phyloP scores from a whole-genome alignment of 2,113 vertebrate species.

The Hemichromis elongatus region DNA sequence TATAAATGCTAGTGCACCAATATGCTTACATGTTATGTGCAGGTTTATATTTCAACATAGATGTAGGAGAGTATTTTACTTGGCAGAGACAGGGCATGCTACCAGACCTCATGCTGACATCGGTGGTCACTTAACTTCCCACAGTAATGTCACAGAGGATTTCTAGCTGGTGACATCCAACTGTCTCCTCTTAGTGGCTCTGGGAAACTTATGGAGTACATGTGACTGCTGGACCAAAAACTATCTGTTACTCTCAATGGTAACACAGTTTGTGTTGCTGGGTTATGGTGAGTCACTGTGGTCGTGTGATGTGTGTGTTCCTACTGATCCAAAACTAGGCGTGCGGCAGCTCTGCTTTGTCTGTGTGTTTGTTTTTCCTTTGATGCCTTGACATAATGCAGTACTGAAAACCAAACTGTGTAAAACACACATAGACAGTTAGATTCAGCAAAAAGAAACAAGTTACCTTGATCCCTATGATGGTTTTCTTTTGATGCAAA shows the following conservation, averaged over 20 bases:
- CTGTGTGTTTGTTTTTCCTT: not conserved
- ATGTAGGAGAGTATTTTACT: not conserved
- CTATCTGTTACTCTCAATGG: not conserved
- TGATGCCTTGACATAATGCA: not conserved
- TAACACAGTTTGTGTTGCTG: not conserved
- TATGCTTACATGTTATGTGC: not conserved
- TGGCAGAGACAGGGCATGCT: not conserved
- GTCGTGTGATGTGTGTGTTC: constrained; percentile 6
- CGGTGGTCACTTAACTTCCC: not conserved
- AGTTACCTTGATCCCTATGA: not conserved
- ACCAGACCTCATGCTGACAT: not conserved
- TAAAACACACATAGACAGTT: not conserved
- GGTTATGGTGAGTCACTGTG: constrained; percentile 24
- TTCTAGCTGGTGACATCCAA: fast-evolving
- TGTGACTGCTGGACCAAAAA: not conserved
- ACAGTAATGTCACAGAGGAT: not conserved
- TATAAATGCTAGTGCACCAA: not conserved
- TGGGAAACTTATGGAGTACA: not conserved
- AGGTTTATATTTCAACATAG: not conserved
- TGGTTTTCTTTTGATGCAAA: not conserved
- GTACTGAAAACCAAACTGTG: not conserved
- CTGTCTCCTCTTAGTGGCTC: not conserved
- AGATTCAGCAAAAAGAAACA: too few species aligned
- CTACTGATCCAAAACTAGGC: not conserved
- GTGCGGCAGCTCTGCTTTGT: not conserved